Evolutionary conservation across 1,140 invertebrate species (phyloP).

Genomic region (Parapsyche elsis): DNA sequence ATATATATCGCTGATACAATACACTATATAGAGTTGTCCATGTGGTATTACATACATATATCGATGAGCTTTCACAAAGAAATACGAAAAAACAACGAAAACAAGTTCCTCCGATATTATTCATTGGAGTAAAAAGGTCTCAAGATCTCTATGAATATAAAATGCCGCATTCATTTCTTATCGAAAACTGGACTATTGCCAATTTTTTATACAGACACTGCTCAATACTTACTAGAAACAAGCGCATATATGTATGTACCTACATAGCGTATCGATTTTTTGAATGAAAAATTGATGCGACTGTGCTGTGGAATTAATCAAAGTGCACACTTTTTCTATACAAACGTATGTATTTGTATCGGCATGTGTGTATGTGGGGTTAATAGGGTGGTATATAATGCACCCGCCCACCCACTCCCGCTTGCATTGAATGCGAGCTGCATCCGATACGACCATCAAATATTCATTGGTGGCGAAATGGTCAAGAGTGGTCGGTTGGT

Average conservation of each 20-base stretch:
- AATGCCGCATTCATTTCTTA: too few relatives aligned
- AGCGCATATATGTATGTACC: neutral
- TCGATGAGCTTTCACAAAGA: neutral
- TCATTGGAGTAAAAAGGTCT: too few relatives aligned
- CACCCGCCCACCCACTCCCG: neutral
- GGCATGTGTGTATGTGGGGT: too few relatives aligned
- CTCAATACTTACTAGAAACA: neutral
- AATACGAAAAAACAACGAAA: too few relatives aligned
- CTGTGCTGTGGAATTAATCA: constrained; percentile 5
- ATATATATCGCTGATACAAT: too few relatives aligned
- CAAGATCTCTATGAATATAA: too few relatives aligned
- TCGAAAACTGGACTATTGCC: too few relatives aligned
- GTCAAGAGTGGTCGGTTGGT: constrained; percentile 20
- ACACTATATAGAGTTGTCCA: too few relatives aligned
- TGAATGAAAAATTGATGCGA: neutral
- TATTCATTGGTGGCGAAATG: constrained; percentile 43
- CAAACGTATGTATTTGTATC: neutral
- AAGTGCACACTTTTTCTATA: constrained; percentile 11
- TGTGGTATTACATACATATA: neutral
- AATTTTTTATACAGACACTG: too few relatives aligned
- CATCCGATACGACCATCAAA: constrained; percentile 42
- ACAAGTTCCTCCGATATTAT: too few relatives aligned
- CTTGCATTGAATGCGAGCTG: constrained; percentile 30
- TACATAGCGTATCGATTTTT: neutral
- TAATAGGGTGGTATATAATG: neutral